Base-by-base conservation (phyloP, 2,888 invertebrate species). In the Pimpla rufipes region DNA sequence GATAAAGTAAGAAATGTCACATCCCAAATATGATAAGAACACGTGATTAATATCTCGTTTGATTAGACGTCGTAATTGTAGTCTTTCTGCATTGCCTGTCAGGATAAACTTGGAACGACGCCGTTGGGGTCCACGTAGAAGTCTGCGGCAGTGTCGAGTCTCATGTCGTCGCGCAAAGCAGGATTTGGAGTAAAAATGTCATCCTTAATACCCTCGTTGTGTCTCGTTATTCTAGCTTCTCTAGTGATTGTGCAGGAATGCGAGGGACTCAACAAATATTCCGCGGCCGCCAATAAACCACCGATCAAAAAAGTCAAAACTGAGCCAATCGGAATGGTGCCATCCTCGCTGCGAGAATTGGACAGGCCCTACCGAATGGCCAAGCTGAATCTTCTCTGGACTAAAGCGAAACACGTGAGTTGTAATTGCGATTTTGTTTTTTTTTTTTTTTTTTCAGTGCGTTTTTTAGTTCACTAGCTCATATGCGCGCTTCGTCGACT, bases 291-390 rank as follows among this genome's bases (percentile, higher is more conserved):
- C 2, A 95, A 95, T 85, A 86, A 87, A 89, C 93, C 93, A 83
- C 57, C 64, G n/a, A 77, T 35, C 3, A 81, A 85, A 70, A 83
- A 79, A 79, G 62, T 37, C 2, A 64, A 90, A 64, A 23, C 35
- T 5, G 81, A 67, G n/a, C 37, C 83, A 6, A 89, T 88, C 59
- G 89, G 91, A 84, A 89, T 91, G 68, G 86, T 92, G 47, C 92
- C 93, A 35, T 90, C 90, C 35, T 92, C 93, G 81, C 95, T 97
- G 85, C 95, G 97, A 89, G 96, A 95, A 81, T 93, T 98, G 62
- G 96, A 97, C 87, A 96, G 96, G 89, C 98, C 98, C 4, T 98
- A 97, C 93, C 95, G 98, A 87, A 98, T 98, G 96, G 96, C 97
- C 40, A 98, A 98, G 94, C 93, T 98, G 42, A 98, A 98, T 94